Base-by-base conservation (phyloP, 2,888 invertebrate genomes). In the Hetaerina titia region DNA sequence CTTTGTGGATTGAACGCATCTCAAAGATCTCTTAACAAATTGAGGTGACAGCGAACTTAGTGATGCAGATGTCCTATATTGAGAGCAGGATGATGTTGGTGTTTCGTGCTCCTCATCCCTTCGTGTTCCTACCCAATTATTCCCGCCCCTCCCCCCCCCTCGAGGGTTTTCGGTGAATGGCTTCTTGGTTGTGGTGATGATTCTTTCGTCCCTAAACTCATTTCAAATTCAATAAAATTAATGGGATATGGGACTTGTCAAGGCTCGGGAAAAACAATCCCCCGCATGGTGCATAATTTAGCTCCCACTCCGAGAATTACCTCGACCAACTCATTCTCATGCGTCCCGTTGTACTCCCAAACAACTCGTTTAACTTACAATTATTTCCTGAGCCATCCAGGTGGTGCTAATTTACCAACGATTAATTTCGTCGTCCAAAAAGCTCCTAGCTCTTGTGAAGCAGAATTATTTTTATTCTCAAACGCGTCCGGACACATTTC, bases 221-320 rank as follows among this genome's bases (percentile, higher is more conserved):
- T 81, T 81, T 81, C 25, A 31, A 31, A 81, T 81, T 81, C 81
- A 81, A 81, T 81, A 81, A 81, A 81, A 81, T 81, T 81, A 81
- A 31, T 81, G 31, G 15, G 81, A 5, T 15, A 13, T 11, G 13
- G 81, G 81, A 31, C 13, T 81, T 81, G 25, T 31, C 31, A 6
- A 81, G 15, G 11, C 31, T 81, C 31, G n/a, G 31, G 81, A 15
- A 81, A 31, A 81, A 81, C 31, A 81, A 81, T 45, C 31, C 81
- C n/a, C 81, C 31, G 25, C 31, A 5, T 81, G 81, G 31, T 81
- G 25, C 81, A 31, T 81, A 81, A 81, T 81, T 81, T 81, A 81
- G 81, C 15, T 25, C 13, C 81, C 25, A 2, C 81, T 31, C 9
- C 11, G 81, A 31, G 81, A 7, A 81, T 81, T 81, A 13, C 69